These are phyloP conservation scores for Gastrophysa polygoni DNA, from an alignment of 2,888 invertebrate species.

Conservation along the genomic window DNA sequence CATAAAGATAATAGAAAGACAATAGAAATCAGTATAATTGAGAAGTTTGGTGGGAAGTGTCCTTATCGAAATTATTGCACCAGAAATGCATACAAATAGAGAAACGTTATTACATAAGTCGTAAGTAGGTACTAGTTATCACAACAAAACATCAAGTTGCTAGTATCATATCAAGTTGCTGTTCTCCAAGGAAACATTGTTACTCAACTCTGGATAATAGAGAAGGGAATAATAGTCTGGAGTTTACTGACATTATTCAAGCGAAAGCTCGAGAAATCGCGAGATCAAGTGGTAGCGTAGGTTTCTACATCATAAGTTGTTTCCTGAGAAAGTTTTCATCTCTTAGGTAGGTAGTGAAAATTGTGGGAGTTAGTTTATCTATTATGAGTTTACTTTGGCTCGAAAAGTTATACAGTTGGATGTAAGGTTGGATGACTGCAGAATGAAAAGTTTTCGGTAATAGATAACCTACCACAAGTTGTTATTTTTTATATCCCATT, in stretches of 20 bases:
- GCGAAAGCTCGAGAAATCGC: not conserved
- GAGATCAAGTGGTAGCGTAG: conserved; percentile 4
- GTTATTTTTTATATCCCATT: no score
- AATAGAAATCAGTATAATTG: no score
- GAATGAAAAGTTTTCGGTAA: not conserved
- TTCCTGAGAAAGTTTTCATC: not conserved
- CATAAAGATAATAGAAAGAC: no score
- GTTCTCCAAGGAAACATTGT: conserved; percentile 14
- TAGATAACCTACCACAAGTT: not conserved
- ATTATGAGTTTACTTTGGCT: not conserved
- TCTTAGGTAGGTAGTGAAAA: no score
- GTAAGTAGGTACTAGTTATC: not conserved
- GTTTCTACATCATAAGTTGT: not conserved
- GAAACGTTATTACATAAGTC: not conserved
- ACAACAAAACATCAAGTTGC: not conserved
- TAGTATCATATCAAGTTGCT: conserved; percentile 3
- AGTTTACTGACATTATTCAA: conserved; percentile 21
- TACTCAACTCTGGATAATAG: conserved; percentile 16
- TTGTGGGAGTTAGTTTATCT: not conserved
- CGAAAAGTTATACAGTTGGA: not conserved
- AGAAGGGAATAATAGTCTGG: conserved; percentile 19
- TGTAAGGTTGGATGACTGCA: not conserved
- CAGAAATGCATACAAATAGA: not conserved
- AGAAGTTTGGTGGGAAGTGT: no score
- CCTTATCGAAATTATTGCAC: no score